Base-by-base conservation (phyloP, 1,140 invertebrate genomes). In the Lasioglossum albipes region DNA sequence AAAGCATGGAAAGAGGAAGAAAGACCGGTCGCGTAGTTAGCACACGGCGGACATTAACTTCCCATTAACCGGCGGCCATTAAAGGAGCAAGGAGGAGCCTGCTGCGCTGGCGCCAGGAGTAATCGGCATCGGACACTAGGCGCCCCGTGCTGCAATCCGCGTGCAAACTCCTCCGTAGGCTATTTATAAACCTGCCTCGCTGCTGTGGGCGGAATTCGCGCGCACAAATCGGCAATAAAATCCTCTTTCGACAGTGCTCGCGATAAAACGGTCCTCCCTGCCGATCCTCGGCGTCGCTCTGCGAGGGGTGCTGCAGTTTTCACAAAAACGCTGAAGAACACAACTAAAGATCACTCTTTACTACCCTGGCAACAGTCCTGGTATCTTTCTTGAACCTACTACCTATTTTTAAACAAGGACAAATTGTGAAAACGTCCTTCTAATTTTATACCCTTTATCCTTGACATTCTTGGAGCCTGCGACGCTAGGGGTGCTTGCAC, bases 21-120 rank as follows among this genome's bases (percentile, higher is more conserved):
- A 87, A 88, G 86, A 88, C 81, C 79, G 84, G 81, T 86, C 82
- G 66, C 49, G 85, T 86, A 85, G 79, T 84, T 87, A 88, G 80
- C 75, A 74, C 81, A 89, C 75, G 61, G 76, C 85, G 79, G 84
- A 85, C 87, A 89, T 91, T 90, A 90, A 90, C 84, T 89, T 90
- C 86, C 85, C 89, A 91, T 91, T 90, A 91, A 90, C 82, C 85
- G 83, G 82, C 79, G 81, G 84, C 81, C 85, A 88, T 90, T 89
- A 88, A 79, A 77, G 68, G 64, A 79, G 66, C 67, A 69, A 67
- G 77, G 80, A 82, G 75, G 10, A 77, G 80, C 54, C 70, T 41
- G 65, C 73, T 79, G 36, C 41, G 62, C 73, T 88, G 89, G 87
- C 89, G 89, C 88, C 87, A 90, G 84, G 80, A 85, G 84, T 85